These are phyloP conservation scores for Uria lomvia DNA, from an alignment of 2,113 vertebrate species.

Conservation along the genomic window DNA sequence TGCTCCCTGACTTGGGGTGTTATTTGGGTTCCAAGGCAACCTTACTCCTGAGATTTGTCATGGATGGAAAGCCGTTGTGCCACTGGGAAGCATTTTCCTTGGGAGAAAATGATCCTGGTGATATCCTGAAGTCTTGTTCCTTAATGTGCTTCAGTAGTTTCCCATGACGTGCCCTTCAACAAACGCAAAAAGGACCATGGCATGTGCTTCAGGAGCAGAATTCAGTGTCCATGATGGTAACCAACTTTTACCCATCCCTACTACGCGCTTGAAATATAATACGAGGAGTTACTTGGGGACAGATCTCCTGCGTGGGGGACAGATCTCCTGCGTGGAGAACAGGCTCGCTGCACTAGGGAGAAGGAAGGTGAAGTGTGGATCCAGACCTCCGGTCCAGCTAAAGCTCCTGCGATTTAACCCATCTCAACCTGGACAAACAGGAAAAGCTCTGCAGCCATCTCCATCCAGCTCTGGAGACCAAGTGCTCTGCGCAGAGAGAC, in stretches of 20 bases:
- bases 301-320: neutral
- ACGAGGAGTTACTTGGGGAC: neutral
- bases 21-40: neutral
- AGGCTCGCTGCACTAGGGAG: neutral
- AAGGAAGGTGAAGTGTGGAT: neutral
- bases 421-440: neutral
- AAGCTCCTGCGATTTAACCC: neutral
- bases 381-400: neutral
- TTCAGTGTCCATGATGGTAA: neutral
- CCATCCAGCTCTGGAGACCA: neutral
- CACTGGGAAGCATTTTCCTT: neutral
- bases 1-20: neutral
- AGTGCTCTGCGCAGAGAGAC: neutral
- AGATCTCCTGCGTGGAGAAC: neutral
- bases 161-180: neutral
- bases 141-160: neutral
- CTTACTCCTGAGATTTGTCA: neutral
- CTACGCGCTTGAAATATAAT: accelerated
- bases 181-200: accelerated
- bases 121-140: neutral
- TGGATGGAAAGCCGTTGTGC: neutral
- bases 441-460: neutral
- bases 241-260: neutral
- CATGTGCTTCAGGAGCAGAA: neutral
- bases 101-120: neutral